Evolutionary conservation across 35 echinoderm and acorn worm genomes (phyloP).

Genomic region (Holothuria glaberrima): DNA sequence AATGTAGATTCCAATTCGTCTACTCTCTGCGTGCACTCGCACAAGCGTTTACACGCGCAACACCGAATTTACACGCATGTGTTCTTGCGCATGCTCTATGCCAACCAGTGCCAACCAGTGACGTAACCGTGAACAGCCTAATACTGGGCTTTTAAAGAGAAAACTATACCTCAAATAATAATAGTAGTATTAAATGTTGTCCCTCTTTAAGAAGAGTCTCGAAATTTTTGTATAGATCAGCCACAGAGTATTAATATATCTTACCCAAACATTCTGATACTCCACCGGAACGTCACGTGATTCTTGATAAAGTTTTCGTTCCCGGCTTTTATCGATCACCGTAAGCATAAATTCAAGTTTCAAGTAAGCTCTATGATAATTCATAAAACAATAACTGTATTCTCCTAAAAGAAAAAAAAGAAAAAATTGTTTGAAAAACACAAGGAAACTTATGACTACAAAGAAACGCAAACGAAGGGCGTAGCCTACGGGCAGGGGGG

Average conservation of each 20-base stretch:
- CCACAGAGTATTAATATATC: neutral
- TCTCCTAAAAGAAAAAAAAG: neutral
- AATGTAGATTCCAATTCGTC: no score
- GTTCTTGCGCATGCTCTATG: no score
- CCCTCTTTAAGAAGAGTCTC: neutral
- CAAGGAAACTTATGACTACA: no score
- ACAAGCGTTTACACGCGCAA: no score
- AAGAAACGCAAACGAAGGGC: no score
- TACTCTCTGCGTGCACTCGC: no score
- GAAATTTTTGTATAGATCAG: no score
- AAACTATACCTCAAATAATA: neutral
- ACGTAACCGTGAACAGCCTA: no score
- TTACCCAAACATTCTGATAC: slow-evolving; percentile 21
- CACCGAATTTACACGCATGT: no score
- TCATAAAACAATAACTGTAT: slow-evolving; percentile 9
- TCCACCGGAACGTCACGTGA: slow-evolving; percentile 1
- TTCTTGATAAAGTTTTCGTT: slow-evolving; percentile 13
- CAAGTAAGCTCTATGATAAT: neutral
- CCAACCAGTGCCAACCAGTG: no score
- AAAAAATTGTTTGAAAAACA: neutral
- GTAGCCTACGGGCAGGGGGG: no score
- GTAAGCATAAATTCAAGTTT: neutral
- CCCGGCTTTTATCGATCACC: neutral
- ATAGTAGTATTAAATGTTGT: neutral
- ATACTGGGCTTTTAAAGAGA: neutral